These are phyloP conservation scores for Acanthurus leucopareius DNA, from an alignment of 2,797 vertebrate genomes.

Conservation along the genomic window DNA sequence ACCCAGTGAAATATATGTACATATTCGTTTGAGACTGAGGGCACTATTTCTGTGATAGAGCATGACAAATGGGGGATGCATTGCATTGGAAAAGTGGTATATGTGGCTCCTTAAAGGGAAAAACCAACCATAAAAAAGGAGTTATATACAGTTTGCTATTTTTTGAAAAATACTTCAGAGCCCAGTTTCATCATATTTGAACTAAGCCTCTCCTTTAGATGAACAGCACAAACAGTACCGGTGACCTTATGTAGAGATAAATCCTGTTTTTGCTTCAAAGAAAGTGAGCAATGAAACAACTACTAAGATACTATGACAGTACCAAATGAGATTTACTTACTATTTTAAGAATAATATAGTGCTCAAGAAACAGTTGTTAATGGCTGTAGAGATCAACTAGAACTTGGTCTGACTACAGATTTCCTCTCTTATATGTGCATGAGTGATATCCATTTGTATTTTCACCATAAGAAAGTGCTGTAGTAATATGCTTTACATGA, in stretches of 20 bases:
- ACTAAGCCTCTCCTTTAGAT: background rate
- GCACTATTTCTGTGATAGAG: conserved; percentile 20
- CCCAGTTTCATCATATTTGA: conserved; percentile 6
- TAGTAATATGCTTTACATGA: no score
- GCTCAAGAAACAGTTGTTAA: background rate
- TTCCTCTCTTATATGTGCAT: background rate
- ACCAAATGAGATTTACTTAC: background rate
- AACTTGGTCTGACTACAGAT: background rate
- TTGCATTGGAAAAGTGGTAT: conserved; percentile 8
- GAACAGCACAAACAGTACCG: background rate
- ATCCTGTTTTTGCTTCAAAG: background rate
- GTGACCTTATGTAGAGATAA: conserved; percentile 2
- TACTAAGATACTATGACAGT: background rate
- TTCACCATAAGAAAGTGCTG: background rate
- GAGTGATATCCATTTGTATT: background rate
- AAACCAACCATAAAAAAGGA: background rate
- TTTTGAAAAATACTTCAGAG: background rate
- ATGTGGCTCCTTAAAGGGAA: background rate
- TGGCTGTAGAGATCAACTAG: background rate
- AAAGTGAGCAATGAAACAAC: background rate
- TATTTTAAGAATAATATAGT: background rate
- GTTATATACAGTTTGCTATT: background rate
- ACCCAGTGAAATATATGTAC: conserved; percentile 29
- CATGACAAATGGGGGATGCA: conserved; percentile 15
- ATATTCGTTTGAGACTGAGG: conserved; percentile 34